These are phyloP conservation scores for Probosciger aterrimus DNA, from an alignment of 2,113 vertebrate genomes.

Conservation along the genomic window DNA sequence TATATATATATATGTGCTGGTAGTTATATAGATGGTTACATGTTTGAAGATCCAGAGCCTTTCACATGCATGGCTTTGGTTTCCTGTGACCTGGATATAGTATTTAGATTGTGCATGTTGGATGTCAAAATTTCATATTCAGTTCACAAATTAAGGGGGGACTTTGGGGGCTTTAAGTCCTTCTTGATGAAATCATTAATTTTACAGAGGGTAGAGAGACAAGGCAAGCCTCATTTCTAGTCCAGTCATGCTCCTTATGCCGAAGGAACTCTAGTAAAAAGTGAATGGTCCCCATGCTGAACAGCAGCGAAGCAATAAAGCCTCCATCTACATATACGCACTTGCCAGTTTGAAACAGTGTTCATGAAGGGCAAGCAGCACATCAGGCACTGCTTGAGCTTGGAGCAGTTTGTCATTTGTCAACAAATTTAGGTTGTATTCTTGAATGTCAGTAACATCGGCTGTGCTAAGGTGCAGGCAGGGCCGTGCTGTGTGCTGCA, in stretches of 20 bases:
- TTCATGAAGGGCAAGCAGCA: not conserved
- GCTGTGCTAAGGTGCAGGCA: not conserved
- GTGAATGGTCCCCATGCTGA: not conserved
- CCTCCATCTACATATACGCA: not conserved
- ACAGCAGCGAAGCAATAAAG: not conserved
- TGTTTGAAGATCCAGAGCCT: not conserved
- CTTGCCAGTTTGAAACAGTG: not conserved
- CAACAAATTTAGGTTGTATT: not conserved
- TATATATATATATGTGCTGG: not conserved
- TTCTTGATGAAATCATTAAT: not conserved
- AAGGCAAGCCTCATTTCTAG: not conserved
- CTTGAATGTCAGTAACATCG: not conserved
- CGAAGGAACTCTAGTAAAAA: not conserved
- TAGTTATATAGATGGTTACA: not conserved
- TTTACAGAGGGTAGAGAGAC: not conserved
- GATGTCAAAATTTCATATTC: not conserved
- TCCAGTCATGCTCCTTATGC: not conserved
- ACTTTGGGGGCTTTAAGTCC: not conserved
- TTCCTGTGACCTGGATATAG: not conserved
- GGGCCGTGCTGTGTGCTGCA: not conserved
- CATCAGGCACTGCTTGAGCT: not conserved
- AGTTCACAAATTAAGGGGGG: not conserved
- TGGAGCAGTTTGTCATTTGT: not conserved
- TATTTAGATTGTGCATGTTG: accelerated
- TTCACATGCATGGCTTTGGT: not conserved